phyloP scores from a whole-genome alignment of 1,140 invertebrate genomes.

The Piezodorus guildinii region DNA sequence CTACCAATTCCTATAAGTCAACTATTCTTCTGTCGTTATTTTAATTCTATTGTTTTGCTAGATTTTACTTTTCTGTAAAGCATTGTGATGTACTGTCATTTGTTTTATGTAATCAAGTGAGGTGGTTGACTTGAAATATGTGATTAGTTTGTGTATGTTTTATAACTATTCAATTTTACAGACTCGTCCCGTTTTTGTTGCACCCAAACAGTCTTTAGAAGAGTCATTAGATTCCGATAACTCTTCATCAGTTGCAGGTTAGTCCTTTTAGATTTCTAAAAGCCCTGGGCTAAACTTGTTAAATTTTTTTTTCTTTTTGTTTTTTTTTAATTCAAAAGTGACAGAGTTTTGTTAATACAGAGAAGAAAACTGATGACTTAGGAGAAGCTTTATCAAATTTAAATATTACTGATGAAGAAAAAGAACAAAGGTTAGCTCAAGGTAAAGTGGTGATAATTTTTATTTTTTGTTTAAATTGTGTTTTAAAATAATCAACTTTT shows the following conservation, averaged over 20 bases:
- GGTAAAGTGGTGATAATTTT: slow-evolving; percentile 18
- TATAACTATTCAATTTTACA: slow-evolving; percentile 5
- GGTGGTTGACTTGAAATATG: no score
- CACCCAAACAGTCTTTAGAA: slow-evolving; percentile 58
- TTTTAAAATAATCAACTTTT: not conserved
- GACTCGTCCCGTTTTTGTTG: slow-evolving; percentile 36
- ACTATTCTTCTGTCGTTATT: no score
- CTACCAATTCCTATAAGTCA: no score
- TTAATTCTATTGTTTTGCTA: no score
- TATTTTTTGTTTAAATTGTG: not conserved
- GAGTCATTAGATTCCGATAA: slow-evolving; percentile 44
- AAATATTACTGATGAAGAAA: slow-evolving; percentile 91
- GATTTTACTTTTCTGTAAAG: no score
- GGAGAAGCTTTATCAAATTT: slow-evolving; percentile 29
- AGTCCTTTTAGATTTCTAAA: not conserved
- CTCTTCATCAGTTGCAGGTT: slow-evolving; percentile 12
- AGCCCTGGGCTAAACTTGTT: slow-evolving; percentile 16
- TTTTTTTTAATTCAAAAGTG: slow-evolving; percentile 5
- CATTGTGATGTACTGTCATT: no score
- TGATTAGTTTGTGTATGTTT: no score
- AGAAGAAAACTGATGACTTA: slow-evolving; percentile 5
- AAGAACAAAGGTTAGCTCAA: slow-evolving; percentile 53
- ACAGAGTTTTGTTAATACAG: slow-evolving; percentile 11
- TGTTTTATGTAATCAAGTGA: no score
- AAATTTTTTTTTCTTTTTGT: no score